Percentiles rank a stretch among this genome's conserved stretches.
These are phyloP conservation scores for Phyllostomus hastatus DNA, from an alignment of 2,113 vertebrate species.

Conservation along the genomic window DNA sequence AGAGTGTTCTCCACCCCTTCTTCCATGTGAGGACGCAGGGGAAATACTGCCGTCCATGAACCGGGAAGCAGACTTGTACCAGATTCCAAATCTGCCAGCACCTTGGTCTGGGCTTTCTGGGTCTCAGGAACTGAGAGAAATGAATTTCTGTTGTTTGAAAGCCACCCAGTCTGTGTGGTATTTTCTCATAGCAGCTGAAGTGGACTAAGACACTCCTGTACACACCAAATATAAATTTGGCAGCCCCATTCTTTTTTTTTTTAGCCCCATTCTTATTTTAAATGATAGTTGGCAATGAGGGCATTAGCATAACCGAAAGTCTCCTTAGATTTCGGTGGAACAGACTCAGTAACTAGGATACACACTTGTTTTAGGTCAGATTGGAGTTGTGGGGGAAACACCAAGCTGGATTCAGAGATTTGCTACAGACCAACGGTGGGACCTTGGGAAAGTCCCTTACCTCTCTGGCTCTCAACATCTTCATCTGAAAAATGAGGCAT, in stretches of 20 bases:
- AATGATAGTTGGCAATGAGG: not conserved
- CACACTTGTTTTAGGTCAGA: not conserved
- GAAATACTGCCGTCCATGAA: not conserved
- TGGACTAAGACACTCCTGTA: not conserved
- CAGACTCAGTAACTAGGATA: not conserved
- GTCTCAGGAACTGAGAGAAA: not conserved
- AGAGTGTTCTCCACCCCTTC: not conserved
- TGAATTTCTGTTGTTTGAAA: not conserved
- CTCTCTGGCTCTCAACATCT: not conserved
- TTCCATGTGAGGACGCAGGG: not conserved
- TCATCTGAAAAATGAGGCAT: not conserved
- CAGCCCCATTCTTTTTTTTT: not conserved
- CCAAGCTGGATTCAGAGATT: not conserved
- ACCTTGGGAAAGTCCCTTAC: not conserved
- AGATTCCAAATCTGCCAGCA: not conserved
- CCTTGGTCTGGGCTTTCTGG: not conserved
- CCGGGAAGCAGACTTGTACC: not conserved
- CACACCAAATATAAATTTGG: not conserved
- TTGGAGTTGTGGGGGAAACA: not conserved
- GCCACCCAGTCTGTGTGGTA: not conserved
- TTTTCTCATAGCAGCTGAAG: not conserved
- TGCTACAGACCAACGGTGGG: not conserved
- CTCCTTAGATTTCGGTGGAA: not conserved
- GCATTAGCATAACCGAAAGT: not conserved
- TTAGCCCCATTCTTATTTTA: not conserved